Percentiles rank a stretch among this genome's conserved stretches.
Conservation (phyloP, 1,140 invertebrate species). For the Formica exsecta region DNA sequence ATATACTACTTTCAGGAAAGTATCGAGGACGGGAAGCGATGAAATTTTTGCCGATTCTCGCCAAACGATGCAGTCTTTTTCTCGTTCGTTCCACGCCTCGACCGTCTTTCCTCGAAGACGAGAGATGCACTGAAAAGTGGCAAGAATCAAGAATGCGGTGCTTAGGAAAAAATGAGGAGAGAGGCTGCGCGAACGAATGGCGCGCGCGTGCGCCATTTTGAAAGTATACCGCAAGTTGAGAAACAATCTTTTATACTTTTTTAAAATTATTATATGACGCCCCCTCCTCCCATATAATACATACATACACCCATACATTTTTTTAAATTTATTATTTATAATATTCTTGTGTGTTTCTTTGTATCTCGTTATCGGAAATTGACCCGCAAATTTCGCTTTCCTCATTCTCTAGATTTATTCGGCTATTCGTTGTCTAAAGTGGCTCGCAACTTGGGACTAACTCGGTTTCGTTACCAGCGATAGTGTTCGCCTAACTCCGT, state of each 20-base stretch:
- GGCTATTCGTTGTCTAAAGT: neutral
- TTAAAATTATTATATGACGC: neutral
- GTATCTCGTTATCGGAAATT: no score
- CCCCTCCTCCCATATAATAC: neutral
- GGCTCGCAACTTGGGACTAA: slow-evolving; percentile 8
- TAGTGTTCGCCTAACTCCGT: neutral
- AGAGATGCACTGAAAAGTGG: neutral
- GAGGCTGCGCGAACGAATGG: slow-evolving; percentile 12
- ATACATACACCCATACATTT: neutral
- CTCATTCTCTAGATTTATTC: slow-evolving; percentile 6
- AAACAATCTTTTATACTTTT: neutral
- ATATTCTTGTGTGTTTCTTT: no score
- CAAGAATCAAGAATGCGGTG: neutral
- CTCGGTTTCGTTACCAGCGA: slow-evolving; percentile 46
- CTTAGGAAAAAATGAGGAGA: neutral
- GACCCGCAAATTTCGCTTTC: neutral
- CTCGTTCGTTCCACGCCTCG: neutral
- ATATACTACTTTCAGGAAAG: neutral
- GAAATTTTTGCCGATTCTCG: slow-evolving; percentile 1
- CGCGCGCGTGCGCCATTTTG: slow-evolving; percentile 14
- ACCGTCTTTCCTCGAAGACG: neutral
- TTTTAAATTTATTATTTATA: neutral
- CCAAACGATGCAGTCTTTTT: neutral
- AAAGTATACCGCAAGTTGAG: neutral
- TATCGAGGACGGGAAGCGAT: neutral